A percentile compares a stretch with the other conserved stretches of the same genome.
Conservation (phyloP, 92 coral and sea anemone genomes). For the Palythoa heliodiscus region DNA sequence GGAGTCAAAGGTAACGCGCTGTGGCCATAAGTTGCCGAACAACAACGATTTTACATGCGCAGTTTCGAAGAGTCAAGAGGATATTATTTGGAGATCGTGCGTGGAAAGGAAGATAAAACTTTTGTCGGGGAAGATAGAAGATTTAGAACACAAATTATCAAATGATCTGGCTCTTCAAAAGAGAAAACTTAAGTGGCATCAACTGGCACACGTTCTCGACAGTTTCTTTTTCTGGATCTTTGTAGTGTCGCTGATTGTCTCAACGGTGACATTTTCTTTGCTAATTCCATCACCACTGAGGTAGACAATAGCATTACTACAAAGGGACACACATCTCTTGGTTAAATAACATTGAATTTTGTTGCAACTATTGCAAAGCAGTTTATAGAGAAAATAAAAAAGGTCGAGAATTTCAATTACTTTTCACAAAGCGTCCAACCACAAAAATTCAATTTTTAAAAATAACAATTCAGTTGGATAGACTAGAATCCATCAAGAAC, state of each 20-base stretch:
- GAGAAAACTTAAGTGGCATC: constrained; percentile 75
- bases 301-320: too few relatives aligned
- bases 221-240: constrained; percentile 84
- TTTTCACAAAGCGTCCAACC: too few relatives aligned
- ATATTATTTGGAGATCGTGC: not conserved
- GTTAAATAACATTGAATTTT: too few relatives aligned
- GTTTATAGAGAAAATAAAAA: too few relatives aligned
- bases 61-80: not conserved
- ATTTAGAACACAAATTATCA: constrained; percentile 32
- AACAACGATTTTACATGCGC: constrained; percentile 16
- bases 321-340: too few relatives aligned
- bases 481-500: too few relatives aligned
- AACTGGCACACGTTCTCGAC: constrained; percentile 78
- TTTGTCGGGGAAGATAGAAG: constrained; percentile 11
- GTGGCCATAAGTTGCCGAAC: not conserved
- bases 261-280: constrained; percentile 70
- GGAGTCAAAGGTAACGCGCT: not conserved
- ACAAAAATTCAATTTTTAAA: too few relatives aligned
- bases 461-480: too few relatives aligned
- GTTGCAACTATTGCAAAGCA: too few relatives aligned
- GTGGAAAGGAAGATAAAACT: constrained; percentile 2
- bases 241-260: constrained; percentile 59
- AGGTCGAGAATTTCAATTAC: too few relatives aligned
- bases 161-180: constrained; percentile 51
- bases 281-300: constrained; percentile 57